Evolutionary conservation across 1,140 invertebrate species (phyloP).

Genomic region (Oryctes rhinoceros): DNA sequence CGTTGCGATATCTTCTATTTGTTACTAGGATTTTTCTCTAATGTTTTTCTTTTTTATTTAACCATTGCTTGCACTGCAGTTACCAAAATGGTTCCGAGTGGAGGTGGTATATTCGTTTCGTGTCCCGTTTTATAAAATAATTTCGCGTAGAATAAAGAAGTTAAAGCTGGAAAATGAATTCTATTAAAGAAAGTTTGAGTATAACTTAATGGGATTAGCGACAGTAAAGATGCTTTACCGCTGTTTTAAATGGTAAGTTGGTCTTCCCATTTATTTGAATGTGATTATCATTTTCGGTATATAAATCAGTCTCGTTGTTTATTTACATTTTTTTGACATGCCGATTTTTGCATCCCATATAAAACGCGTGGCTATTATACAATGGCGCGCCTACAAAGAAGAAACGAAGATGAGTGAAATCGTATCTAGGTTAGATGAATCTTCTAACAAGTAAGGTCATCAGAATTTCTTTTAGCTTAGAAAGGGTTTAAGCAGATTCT

Average conservation of each 20-base stretch:
- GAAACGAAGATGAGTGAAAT: no score
- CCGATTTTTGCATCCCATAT: not conserved
- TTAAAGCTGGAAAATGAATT: not conserved
- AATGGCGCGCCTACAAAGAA: no score
- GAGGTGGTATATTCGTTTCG: not conserved
- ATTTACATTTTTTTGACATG: conserved; percentile 11
- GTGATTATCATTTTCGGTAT: not conserved
- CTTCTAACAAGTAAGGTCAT: no score
- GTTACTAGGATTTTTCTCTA: not conserved
- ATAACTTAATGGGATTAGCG: not conserved
- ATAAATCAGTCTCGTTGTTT: not conserved
- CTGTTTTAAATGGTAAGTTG: conserved; percentile 25
- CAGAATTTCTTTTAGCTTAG: no score
- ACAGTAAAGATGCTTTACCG: not conserved
- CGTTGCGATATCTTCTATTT: no score
- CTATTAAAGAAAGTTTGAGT: not conserved
- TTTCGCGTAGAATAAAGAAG: not conserved
- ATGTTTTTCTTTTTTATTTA: not conserved
- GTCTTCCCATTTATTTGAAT: not conserved
- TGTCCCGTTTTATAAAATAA: conserved; percentile 11
- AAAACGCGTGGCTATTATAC: no score
- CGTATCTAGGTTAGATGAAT: no score
- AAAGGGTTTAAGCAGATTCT: no score
- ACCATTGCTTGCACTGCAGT: not conserved
- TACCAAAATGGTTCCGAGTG: not conserved